Evolutionary conservation across 2,888 invertebrate genomes (phyloP).

Genomic region (Apamea crenata): DNA sequence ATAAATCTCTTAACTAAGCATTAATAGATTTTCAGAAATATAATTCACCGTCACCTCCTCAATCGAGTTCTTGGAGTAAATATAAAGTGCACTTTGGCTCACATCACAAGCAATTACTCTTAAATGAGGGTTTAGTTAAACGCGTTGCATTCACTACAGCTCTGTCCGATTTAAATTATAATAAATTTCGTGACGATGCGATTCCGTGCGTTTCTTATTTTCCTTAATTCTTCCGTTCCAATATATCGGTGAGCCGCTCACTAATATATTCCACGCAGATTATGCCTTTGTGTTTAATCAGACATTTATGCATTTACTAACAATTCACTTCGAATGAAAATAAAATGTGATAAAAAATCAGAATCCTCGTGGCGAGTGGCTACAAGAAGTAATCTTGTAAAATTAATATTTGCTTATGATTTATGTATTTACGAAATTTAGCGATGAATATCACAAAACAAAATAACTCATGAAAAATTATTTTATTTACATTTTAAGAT

Average conservation of each 20-base stretch:
- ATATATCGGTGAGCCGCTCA: not conserved
- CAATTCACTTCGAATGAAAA: no score
- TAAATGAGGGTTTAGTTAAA: conserved; percentile 26
- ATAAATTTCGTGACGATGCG: not conserved
- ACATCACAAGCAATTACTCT: conserved; percentile 33
- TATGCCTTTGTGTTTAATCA: conserved; percentile 3
- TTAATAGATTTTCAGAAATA: conserved; percentile 8
- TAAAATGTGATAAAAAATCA: no score
- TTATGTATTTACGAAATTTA: no score
- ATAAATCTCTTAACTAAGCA: conserved; percentile 12
- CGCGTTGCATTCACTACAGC: not conserved
- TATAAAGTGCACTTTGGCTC: conserved; percentile 29
- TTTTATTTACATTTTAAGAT: no score
- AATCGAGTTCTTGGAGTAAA: conserved; percentile 23
- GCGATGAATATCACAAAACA: no score
- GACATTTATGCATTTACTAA: no score
- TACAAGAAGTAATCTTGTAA: no score
- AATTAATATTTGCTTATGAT: no score
- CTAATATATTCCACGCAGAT: conserved; percentile 6
- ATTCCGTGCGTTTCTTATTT: not conserved
- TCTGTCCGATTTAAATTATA: no score
- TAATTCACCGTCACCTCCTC: conserved; percentile 7
- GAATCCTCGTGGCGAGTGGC: no score
- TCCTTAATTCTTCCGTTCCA: conserved; percentile 5
- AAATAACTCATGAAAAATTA: no score